Conservation (phyloP, 92 coral and sea anemone genomes). For the Epizoanthus stellaris region DNA sequence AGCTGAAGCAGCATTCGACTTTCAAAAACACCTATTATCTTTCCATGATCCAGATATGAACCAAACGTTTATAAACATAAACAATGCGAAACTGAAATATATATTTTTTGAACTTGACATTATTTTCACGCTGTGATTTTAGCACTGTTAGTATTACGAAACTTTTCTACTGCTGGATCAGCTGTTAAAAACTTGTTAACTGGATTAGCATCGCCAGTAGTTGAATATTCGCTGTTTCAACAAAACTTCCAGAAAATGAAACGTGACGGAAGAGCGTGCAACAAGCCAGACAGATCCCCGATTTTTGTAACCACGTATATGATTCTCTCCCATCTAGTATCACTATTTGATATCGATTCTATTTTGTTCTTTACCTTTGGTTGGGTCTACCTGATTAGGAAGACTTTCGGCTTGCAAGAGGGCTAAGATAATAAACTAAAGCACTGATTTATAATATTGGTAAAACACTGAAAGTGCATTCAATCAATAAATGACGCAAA, state of each 20-base stretch:
- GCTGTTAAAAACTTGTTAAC: neutral
- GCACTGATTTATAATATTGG: neutral
- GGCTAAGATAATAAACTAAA: neutral
- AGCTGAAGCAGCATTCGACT: too few relatives aligned
- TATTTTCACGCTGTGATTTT: slow-evolving; percentile 3
- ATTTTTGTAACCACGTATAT: neutral
- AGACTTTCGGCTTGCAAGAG: neutral
- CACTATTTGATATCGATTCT: neutral
- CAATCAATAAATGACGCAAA: neutral
- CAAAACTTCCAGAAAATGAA: neutral
- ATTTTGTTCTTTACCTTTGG: neutral
- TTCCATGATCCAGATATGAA: too few relatives aligned
- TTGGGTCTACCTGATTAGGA: neutral
- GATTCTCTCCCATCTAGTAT: neutral
- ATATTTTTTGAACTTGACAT: neutral
- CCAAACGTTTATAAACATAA: too few relatives aligned
- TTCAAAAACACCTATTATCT: too few relatives aligned
- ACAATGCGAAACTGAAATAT: too few relatives aligned
- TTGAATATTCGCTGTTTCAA: neutral
- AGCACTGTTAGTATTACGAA: neutral
- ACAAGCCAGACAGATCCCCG: too few relatives aligned
- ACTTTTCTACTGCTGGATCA: neutral
- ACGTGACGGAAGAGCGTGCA: too few relatives aligned
- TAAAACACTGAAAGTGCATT: neutral
- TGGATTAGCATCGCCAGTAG: neutral